phyloP scores from a whole-genome alignment of 1,140 invertebrate species.

The Pissodes strobi region DNA sequence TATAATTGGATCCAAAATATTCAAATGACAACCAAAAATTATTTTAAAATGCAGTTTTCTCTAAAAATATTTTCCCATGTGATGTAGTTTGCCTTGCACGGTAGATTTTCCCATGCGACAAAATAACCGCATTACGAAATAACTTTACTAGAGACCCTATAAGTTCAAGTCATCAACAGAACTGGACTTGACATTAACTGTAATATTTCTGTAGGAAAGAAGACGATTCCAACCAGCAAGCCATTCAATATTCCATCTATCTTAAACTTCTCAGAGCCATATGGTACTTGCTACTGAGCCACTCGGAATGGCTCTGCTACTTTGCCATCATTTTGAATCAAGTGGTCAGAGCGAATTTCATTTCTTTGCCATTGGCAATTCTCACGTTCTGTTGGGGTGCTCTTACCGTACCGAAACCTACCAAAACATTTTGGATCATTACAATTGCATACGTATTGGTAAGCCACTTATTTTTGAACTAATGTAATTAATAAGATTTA shows the following conservation, averaged over 20 bases:
- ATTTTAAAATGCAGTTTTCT: too few relatives aligned
- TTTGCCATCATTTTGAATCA: slow-evolving; percentile 16
- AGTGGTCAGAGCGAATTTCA: slow-evolving; percentile 4
- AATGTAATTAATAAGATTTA: neutral
- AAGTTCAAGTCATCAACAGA: too few relatives aligned
- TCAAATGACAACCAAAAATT: too few relatives aligned
- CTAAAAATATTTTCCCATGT: too few relatives aligned
- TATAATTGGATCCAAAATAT: too few relatives aligned
- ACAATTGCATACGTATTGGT: slow-evolving; percentile 28
- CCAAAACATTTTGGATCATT: slow-evolving; percentile 22
- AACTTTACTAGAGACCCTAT: too few relatives aligned
- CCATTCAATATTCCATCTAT: slow-evolving; percentile 15
- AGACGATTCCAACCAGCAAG: too few relatives aligned
- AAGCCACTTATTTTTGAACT: neutral
- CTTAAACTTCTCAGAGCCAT: slow-evolving; percentile 10
- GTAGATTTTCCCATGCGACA: too few relatives aligned
- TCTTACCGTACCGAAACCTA: slow-evolving; percentile 21
- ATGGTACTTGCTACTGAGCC: slow-evolving; percentile 3
- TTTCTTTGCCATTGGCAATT: slow-evolving; percentile 17
- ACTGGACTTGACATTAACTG: too few relatives aligned
- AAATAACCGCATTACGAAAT: too few relatives aligned
- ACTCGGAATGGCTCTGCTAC: slow-evolving; percentile 26
- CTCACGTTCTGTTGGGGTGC: slow-evolving; percentile 27
- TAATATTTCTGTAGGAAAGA: too few relatives aligned
- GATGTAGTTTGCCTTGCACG: too few relatives aligned